Conservation (phyloP, 2,888 invertebrate species). For the Cataglyphis albicans region DNA sequence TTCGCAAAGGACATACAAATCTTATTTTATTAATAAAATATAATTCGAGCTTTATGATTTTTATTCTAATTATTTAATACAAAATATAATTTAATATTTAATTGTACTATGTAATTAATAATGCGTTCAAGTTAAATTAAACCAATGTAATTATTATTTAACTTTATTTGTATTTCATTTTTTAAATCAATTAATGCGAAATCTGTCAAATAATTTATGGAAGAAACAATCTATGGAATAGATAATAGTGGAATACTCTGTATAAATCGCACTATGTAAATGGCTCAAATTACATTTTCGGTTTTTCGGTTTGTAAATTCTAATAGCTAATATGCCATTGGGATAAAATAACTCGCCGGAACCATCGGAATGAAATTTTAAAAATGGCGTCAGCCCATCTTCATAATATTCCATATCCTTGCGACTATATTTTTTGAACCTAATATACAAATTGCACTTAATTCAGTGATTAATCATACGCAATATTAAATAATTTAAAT, state of each 20-base stretch:
- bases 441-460: constrained; percentile 28
- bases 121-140: constrained; percentile 4
- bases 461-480: constrained; percentile 50
- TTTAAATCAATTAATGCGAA: neutral
- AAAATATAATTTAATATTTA: neutral
- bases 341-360: constrained; percentile 75
- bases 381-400: constrained; percentile 66
- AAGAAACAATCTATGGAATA: neutral
- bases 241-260: neutral
- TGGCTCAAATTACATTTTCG: constrained; percentile 72
- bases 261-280: constrained; percentile 21
- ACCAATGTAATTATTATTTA: neutral
- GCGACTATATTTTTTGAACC: constrained; percentile 67
- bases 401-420: constrained; percentile 67
- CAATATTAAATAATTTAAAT: constrained; percentile 46
- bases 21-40: neutral
- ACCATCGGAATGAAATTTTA: constrained; percentile 63
- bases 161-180: neutral
- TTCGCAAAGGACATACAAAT: neutral
- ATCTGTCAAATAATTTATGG: neutral
- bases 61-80: neutral
- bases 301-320: constrained; percentile 59
- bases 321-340: constrained; percentile 73
- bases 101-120: neutral
- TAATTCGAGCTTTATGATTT: neutral